Evolutionary conservation across 2,888 invertebrate genomes (phyloP), one percentile per base, ranked within the genome.

Genomic region (Latheticus oryzae): DNA sequence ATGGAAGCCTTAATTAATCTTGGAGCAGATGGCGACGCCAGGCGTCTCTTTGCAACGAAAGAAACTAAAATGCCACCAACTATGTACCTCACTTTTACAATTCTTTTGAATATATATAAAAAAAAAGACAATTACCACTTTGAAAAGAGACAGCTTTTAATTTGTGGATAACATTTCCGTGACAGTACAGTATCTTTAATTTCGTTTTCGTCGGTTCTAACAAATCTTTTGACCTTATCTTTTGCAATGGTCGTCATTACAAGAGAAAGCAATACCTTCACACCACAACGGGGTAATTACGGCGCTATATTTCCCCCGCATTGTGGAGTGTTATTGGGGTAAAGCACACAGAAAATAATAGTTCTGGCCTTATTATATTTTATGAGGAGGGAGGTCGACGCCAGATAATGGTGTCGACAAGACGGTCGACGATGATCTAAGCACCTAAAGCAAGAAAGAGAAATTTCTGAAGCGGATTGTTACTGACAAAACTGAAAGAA

Each of bases 1-100:
- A 73, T 71, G 71, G 61, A 60, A 61, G 64, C 66, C 69, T 73
- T 73, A 73, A 73, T 73, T 73, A 73, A 72, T 72, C 66, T 64
- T 62, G 67, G 65, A 33, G 37, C 58, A 58, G 58, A 47, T 58
- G 58, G 53, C 58, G 53, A 38, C 28, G 55, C 48, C 47, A 30
- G 45, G 30, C 51, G 30, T 8, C 51, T 28, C n/a, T 26, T 11
- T 12, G 12, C 45, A 45, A 24, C 12, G 28, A 54, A 38, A 55
- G 37, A 38, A 55, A 38, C 35, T 45, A n/a, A 26, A 53, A 38
- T n/a, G n/a, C n/a, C n/a, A n/a, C n/a, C n/a, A n/a, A n/a, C n/a
- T n/a, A n/a, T n/a, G n/a, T n/a, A n/a, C n/a, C n/a, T n/a, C n/a
- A n/a, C n/a, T n/a, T n/a, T n/a, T n/a, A n/a, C n/a, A n/a, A n/a